Conservation (phyloP, 2,888 invertebrate genomes). For the Blastobasis lacticolella region DNA sequence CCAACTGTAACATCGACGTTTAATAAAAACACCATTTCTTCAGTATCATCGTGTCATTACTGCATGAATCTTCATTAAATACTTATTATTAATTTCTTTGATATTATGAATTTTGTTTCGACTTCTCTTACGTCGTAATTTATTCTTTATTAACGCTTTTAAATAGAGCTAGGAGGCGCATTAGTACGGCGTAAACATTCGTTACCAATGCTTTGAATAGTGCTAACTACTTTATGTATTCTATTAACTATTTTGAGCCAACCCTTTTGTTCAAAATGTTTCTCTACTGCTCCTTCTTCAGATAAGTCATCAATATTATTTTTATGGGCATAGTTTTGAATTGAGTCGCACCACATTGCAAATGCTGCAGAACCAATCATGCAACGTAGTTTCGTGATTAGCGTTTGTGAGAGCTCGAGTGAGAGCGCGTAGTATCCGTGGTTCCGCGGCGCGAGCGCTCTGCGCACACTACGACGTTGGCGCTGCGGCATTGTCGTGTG, state of each 20-base stretch:
- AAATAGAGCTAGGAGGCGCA: slow-evolving; percentile 64
- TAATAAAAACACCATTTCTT: slow-evolving; percentile 71
- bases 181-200: slow-evolving; percentile 56
- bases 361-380: slow-evolving; percentile 36
- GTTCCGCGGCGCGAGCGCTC: too few relatives aligned
- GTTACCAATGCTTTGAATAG: slow-evolving; percentile 55
- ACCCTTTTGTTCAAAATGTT: slow-evolving; percentile 30
- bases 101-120: slow-evolving; percentile 25
- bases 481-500: slow-evolving; percentile 29
- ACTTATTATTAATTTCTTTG: slow-evolving; percentile 41
- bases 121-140: slow-evolving; percentile 38
- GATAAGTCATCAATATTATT: background rate
- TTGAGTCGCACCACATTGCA: slow-evolving; percentile 25
- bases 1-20: slow-evolving; percentile 41
- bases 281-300: slow-evolving; percentile 2
- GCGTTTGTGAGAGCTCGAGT: background rate
- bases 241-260: slow-evolving; percentile 32
- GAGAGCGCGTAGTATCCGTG: too few relatives aligned
- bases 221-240: slow-evolving; percentile 40
- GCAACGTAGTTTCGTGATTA: background rate
- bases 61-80: slow-evolving; percentile 68
- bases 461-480: slow-evolving; percentile 17
- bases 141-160: slow-evolving; percentile 60
- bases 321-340: slow-evolving; percentile 10
- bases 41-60: slow-evolving; percentile 68